These are phyloP conservation scores for Ctenosaura bakeri DNA, from an alignment of 2,797 vertebrate genomes.

Conservation along the genomic window DNA sequence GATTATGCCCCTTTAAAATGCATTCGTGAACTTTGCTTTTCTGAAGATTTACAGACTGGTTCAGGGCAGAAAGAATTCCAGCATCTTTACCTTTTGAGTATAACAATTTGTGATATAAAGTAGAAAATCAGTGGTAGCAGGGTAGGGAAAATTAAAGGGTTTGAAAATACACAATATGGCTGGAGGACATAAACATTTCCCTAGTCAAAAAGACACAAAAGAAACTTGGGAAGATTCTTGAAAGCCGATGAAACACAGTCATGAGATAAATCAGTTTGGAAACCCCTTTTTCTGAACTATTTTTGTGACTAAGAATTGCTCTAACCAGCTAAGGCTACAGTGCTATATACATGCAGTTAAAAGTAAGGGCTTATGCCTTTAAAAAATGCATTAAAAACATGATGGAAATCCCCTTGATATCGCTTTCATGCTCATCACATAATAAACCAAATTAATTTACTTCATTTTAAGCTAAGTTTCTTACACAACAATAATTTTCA, in stretches of 20 bases:
- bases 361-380: slow-evolving; percentile 32
- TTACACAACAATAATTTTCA: not conserved
- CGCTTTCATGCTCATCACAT: slow-evolving; percentile 15
- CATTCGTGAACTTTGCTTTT: slow-evolving; percentile 77
- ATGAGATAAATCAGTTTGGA: slow-evolving; percentile 17
- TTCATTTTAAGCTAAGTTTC: slow-evolving; percentile 22
- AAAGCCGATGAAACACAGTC: slow-evolving; percentile 51
- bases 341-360: no score
- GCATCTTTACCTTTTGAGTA: slow-evolving; percentile 66
- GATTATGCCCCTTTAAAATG: slow-evolving; percentile 76
- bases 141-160: not conserved
- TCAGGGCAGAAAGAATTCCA: slow-evolving; percentile 66
- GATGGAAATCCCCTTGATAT: slow-evolving; percentile 17
- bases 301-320: not conserved
- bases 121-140: not conserved
- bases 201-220: slow-evolving; percentile 58
- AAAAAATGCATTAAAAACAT: rapidly evolving
- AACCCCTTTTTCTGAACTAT: not conserved
- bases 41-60: slow-evolving; percentile 64
- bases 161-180: slow-evolving; percentile 39
- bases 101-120: slow-evolving; percentile 36
- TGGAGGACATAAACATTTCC: slow-evolving; percentile 66
- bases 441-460: rapidly evolving
- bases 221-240: slow-evolving; percentile 55
- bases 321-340: not conserved